phyloP scores from a whole-genome alignment of 2,888 invertebrate genomes.

The Gastrophysa polygoni region DNA sequence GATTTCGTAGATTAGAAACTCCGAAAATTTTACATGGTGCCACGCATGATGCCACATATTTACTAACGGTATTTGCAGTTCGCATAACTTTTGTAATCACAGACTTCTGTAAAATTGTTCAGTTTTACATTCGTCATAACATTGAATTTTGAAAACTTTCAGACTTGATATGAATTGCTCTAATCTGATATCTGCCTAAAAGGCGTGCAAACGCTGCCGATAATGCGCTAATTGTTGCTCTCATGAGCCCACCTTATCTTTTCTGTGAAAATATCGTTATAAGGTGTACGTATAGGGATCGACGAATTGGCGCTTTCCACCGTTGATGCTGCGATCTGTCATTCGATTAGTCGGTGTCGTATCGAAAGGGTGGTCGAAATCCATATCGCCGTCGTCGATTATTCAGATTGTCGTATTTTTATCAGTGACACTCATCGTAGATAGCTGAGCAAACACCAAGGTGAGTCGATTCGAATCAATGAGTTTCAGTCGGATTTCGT shows the following conservation, averaged over 20 bases:
- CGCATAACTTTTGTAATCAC: too few relatives aligned
- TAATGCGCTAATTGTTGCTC: background rate
- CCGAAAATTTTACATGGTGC: too few relatives aligned
- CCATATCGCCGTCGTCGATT: background rate
- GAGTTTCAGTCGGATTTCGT: background rate
- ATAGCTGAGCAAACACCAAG: background rate
- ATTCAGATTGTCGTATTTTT: background rate
- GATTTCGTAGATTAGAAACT: too few relatives aligned
- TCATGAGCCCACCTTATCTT: background rate
- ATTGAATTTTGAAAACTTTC: too few relatives aligned
- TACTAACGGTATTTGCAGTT: too few relatives aligned
- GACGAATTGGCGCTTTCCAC: background rate
- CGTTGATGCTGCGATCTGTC: background rate
- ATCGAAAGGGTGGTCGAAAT: background rate
- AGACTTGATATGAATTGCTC: too few relatives aligned
- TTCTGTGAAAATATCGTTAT: background rate
- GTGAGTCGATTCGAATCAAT: background rate
- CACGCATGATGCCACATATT: too few relatives aligned
- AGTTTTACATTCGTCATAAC: too few relatives aligned
- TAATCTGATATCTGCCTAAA: too few relatives aligned
- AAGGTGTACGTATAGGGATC: too few relatives aligned
- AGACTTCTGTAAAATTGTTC: too few relatives aligned
- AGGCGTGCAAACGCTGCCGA: too few relatives aligned
- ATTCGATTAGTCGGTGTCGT: background rate
- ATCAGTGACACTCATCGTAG: background rate